phyloP scores from a whole-genome alignment of 2,113 vertebrate genomes.

The Synodontis membranacea region DNA sequence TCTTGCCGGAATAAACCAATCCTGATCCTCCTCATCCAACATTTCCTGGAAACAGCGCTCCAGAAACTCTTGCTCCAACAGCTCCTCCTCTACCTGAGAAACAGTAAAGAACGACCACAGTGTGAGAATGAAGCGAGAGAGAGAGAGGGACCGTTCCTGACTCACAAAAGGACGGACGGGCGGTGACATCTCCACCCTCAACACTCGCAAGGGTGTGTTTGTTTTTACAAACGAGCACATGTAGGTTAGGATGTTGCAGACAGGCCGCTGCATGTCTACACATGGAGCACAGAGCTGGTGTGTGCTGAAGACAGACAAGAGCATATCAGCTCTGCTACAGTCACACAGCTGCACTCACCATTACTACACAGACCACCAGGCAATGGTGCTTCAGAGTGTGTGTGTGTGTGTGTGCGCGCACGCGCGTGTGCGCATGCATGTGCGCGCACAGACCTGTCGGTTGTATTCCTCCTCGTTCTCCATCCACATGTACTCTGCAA shows the following conservation, averaged over 20 bases:
- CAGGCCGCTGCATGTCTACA: background rate
- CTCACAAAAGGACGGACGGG: background rate
- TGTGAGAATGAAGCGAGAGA: background rate
- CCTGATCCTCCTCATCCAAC: constrained; percentile 96
- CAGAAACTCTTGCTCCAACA: constrained; percentile 95
- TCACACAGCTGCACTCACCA: background rate
- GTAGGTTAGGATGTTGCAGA: background rate
- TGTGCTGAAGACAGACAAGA: background rate
- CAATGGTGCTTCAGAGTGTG: background rate
- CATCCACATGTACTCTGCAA: constrained; percentile 99
- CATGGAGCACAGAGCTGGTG: background rate
- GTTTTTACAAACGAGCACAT: background rate
- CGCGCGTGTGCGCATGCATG: too few relatives aligned
- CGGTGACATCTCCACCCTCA: background rate
- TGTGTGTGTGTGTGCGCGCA: background rate
- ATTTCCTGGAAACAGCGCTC: constrained; percentile 99
- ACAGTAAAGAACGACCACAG: background rate
- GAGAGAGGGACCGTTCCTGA: background rate
- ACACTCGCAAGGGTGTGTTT: background rate
- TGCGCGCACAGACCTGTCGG: constrained; percentile 79
- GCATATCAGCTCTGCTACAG: background rate
- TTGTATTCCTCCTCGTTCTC: constrained; percentile 97
- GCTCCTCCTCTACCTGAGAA: constrained; percentile 90
- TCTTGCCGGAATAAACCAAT: constrained; percentile 95
- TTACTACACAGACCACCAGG: background rate